These are phyloP conservation scores for Anoplopoma fimbria DNA, from an alignment of 2,113 vertebrate species.

Conservation along the genomic window DNA sequence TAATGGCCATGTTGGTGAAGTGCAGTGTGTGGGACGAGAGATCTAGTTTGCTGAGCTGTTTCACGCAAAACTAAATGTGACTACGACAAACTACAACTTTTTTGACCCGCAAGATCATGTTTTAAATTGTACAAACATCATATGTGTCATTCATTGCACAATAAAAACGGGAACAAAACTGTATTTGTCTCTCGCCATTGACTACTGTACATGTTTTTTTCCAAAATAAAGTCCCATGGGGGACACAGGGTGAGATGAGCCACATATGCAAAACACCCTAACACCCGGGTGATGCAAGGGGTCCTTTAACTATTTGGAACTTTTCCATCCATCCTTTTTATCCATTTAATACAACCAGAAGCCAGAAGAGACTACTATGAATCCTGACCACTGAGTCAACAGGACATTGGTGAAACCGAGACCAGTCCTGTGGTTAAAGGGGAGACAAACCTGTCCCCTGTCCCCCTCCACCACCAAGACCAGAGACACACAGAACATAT, in stretches of 20 bases:
- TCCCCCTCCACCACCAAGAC: not conserved
- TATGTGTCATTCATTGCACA: no score
- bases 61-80: no score
- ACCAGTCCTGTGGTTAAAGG: not conserved
- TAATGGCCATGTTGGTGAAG: no score
- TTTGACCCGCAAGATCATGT: no score
- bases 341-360: not conserved
- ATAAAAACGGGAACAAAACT: no score
- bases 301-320: not conserved
- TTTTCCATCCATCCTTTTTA: not conserved
- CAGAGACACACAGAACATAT: not conserved
- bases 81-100: no score
- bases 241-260: not conserved
- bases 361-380: not conserved
- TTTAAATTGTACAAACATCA: no score
- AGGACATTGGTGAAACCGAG: not conserved
- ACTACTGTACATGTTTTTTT: not conserved
- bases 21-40: no score
- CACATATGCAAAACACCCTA: not conserved
- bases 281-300: not conserved
- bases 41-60: no score
- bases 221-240: not conserved
- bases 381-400: not conserved
- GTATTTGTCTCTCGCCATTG: not conserved
- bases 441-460: not conserved